These are phyloP conservation scores for Sebastes flavidus DNA, from an alignment of 2,797 vertebrate genomes.

Conservation along the genomic window DNA sequence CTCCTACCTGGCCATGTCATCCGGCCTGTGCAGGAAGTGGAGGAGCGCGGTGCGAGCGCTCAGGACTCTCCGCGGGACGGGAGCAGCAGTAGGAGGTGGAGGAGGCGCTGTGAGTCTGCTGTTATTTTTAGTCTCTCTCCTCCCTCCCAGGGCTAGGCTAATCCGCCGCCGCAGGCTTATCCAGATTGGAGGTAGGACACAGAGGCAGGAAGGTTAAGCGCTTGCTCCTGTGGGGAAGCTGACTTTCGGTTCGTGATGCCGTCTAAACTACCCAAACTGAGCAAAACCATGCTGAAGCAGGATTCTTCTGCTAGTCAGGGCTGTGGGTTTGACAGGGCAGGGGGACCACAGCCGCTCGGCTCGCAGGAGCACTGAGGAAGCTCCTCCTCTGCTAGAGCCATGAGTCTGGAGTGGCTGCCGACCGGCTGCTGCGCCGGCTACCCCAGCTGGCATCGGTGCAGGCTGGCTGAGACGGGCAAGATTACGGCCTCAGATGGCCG, in stretches of 20 bases:
- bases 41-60: slow-evolving; percentile 6
- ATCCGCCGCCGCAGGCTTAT: slow-evolving; percentile 55
- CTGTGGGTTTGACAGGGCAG: background rate
- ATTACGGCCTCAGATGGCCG: slow-evolving; percentile 2
- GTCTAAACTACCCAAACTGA: background rate
- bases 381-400: slow-evolving; percentile 1
- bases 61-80: slow-evolving; percentile 36
- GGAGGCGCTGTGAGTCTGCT: slow-evolving; percentile 50
- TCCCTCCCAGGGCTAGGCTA: slow-evolving; percentile 38
- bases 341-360: background rate
- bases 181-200: slow-evolving; percentile 55
- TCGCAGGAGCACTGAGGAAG: background rate
- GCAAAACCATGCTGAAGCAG: slow-evolving; percentile 15
- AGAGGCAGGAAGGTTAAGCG: slow-evolving; percentile 27
- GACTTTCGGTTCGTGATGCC: background rate
- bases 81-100: slow-evolving; percentile 29
- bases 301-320: background rate
- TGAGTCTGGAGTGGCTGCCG: slow-evolving; percentile 57
- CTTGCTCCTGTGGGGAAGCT: background rate
- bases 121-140: slow-evolving; percentile 68
- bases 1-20: slow-evolving; percentile 44
- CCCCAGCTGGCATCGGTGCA: slow-evolving; percentile 16
- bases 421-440: slow-evolving; percentile 47
- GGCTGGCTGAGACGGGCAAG: background rate
- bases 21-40: slow-evolving; percentile 49